Evolutionary conservation across 2,797 vertebrate species (phyloP).

Genomic region (Sebastiscus albofasciatus): DNA sequence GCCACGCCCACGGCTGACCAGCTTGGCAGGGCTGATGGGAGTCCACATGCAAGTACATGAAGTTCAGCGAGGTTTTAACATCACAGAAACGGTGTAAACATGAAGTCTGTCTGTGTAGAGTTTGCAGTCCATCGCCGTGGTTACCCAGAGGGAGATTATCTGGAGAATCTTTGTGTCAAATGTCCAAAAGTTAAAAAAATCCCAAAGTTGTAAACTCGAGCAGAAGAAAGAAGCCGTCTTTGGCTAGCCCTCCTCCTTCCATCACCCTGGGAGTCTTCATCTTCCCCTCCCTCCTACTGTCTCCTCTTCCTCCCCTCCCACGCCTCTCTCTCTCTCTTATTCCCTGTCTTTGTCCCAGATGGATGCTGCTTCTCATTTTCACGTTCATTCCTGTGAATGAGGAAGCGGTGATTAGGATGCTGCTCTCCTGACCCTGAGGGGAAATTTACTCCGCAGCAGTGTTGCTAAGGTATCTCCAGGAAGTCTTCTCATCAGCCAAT

Average conservation of each 20-base stretch:
- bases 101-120: not conserved
- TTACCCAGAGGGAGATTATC: not conserved
- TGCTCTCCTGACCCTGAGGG: slow-evolving; percentile 32
- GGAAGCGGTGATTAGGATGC: slow-evolving; percentile 35
- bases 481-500: slow-evolving; percentile 45
- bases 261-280: slow-evolving; percentile 22
- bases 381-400: slow-evolving; percentile 14
- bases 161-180: not conserved
- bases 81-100: not conserved
- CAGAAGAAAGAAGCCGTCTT: not conserved
- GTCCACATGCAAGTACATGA: not conserved
- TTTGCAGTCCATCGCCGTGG: not conserved
- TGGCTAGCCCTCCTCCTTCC: not conserved
- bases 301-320: not conserved
- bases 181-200: not conserved
- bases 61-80: not conserved
- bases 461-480: slow-evolving; percentile 55
- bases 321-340: not conserved
- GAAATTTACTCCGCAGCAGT: slow-evolving; percentile 10
- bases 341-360: slow-evolving; percentile 24
- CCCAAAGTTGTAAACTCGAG: not conserved
- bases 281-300: not conserved
- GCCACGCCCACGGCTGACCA: not conserved
- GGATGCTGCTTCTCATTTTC: slow-evolving; percentile 39
- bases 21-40: not conserved